Evolutionary conservation across 2,113 vertebrate genomes (phyloP), one percentile per base, ranked within the genome.

Genomic region (Hypomesus transpacificus): DNA sequence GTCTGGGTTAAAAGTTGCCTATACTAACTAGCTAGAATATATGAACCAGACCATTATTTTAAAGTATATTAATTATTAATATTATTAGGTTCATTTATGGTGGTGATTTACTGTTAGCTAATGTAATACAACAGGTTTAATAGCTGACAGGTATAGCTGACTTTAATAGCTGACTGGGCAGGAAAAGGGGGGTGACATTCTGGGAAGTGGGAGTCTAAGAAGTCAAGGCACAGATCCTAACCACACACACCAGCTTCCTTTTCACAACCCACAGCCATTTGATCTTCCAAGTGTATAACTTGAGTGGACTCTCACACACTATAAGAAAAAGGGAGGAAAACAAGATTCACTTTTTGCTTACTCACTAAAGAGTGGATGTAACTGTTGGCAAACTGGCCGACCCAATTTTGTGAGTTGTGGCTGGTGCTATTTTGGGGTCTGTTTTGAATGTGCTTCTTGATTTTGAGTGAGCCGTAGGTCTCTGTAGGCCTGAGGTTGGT

Each of bases 371-470:
- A 74, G 52, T 69, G 75, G 81, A 66, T 76, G 79, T 69, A 57
- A 70, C 46, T 68, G 83, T 87, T 75, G 68, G 74, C 80, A 81
- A 83, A 73, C 75, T 66, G 59, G 17, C 71, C 63, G 74, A 58
- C 67, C 67, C 61, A 71, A 69, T 71, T 84, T 82, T 85, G 83
- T 83, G 78, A 87, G 82, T 82, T 72, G 66, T 71, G 71, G 62
- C 77, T 65, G 83, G 77, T 86, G 84, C 88, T 91, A 90, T 91
- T 77, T 90, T 91, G 91, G 90, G 87, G 39, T 78, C 69, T 14
- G 68, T 80, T 87, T 89, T 73, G 50, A 81, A 69, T 67, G 74
- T 73, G 83, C 79, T 85, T 89, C 88, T 90, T 89, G 84, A 76
- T 88, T 90, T 89, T 89, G 74, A 85, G 39, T 18, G 80, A 82